Evolutionary conservation across 2,113 vertebrate genomes (phyloP).

Genomic region (Pituophis catenifer): DNA sequence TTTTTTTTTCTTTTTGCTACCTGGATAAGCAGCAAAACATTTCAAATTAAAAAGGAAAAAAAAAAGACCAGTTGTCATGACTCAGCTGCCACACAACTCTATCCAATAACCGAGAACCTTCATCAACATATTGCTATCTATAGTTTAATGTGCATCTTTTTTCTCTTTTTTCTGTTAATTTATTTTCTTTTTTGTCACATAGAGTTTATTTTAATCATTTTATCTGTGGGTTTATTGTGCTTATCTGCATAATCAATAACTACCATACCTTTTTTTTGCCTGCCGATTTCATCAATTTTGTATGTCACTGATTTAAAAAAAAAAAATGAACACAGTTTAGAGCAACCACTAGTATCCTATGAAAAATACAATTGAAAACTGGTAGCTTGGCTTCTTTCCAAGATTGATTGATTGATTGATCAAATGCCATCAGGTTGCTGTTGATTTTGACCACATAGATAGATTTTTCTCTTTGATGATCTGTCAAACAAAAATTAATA

Average conservation of each 20-base stretch:
- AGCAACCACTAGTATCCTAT: background rate
- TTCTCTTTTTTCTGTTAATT: background rate
- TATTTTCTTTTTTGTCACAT: background rate
- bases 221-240: background rate
- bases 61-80: background rate
- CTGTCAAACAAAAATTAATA: background rate
- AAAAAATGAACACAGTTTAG: background rate
- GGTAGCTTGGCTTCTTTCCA: background rate
- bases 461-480: background rate
- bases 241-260: background rate
- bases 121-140: background rate
- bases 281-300: background rate
- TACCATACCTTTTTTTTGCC: background rate
- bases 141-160: background rate
- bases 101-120: background rate
- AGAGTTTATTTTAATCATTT: background rate
- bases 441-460: background rate
- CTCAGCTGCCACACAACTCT: background rate
- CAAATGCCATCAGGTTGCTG: background rate
- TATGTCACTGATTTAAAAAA: background rate
- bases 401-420: background rate
- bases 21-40: background rate
- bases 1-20: background rate
- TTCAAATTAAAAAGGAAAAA: background rate
- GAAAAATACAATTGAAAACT: background rate